Percentiles rank a stretch among this genome's conserved stretches.
phyloP scores from a whole-genome alignment of 2,113 vertebrate species.

The Sapayoa aenigma region DNA sequence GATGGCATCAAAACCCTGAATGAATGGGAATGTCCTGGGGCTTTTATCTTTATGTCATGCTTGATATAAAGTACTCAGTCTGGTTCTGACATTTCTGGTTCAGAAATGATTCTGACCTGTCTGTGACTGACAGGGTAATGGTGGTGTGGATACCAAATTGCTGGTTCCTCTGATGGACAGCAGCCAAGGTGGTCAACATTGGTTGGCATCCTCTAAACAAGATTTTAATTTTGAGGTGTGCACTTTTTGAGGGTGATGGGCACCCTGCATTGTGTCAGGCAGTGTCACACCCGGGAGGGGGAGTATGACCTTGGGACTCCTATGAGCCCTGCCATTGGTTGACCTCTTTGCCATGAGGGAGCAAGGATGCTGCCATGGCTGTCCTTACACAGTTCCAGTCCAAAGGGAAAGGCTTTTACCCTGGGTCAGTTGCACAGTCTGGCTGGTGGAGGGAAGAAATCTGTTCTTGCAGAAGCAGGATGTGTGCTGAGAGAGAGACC shows the following conservation, averaged over 20 bases:
- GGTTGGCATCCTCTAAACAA: neutral
- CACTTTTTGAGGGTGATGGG: accelerated
- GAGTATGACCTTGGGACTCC: neutral
- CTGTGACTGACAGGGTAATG: neutral
- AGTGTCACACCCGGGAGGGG: accelerated
- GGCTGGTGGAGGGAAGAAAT: neutral
- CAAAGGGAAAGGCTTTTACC: neutral
- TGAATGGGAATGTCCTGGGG: neutral
- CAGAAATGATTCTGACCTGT: neutral
- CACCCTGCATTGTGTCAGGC: neutral
- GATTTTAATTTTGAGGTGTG: neutral
- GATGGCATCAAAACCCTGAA: neutral
- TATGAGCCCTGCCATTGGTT: neutral
- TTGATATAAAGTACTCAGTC: neutral
- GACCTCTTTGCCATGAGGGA: accelerated
- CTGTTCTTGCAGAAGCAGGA: neutral
- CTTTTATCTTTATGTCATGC: neutral
- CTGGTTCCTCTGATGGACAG: neutral
- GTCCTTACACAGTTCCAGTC: neutral
- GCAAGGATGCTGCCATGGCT: neutral
- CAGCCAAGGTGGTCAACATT: neutral
- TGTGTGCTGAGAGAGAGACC: neutral
- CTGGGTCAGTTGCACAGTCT: neutral
- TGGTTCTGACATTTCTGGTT: no score
- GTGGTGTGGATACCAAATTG: neutral